Conservation (phyloP, 1,140 invertebrate species). For the Saxidomus purpurata region DNA sequence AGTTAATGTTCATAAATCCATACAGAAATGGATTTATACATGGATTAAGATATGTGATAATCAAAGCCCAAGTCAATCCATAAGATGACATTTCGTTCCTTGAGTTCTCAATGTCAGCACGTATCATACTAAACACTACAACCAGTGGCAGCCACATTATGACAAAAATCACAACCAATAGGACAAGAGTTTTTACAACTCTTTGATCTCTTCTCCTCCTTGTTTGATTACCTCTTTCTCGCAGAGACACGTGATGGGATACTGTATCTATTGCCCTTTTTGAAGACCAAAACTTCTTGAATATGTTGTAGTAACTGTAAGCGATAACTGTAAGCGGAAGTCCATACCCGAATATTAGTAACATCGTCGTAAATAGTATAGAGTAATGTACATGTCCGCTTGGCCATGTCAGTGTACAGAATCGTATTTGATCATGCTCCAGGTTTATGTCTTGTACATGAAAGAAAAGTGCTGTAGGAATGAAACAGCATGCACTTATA, state of each 20-base stretch:
- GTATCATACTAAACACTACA: conserved; percentile 72
- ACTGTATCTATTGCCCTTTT: conserved; percentile 54
- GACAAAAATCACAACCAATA: conserved; percentile 75
- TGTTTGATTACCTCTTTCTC: conserved; percentile 34
- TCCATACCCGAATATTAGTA: conserved; percentile 70
- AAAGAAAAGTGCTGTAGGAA: conserved; percentile 77
- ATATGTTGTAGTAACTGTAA: conserved; percentile 76
- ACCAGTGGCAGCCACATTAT: conserved; percentile 82
- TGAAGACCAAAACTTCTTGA: conserved; percentile 73
- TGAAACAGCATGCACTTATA: conserved; percentile 71
- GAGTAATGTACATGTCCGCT: not conserved
- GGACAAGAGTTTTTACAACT: conserved; percentile 75
- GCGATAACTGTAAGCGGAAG: conserved; percentile 73
- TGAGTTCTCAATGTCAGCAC: conserved; percentile 64
- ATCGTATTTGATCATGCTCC: conserved; percentile 56
- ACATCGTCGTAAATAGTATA: not conserved
- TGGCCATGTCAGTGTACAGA: conserved; percentile 82
- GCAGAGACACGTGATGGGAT: not conserved
- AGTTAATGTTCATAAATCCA: conserved; percentile 72
- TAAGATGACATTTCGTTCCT: conserved; percentile 72
- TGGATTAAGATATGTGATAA: conserved; percentile 74
- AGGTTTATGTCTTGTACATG: conserved; percentile 68
- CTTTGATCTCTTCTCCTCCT: conserved; percentile 60
- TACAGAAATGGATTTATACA: conserved; percentile 81
- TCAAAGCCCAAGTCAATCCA: conserved; percentile 70